Evolutionary conservation across 2,113 vertebrate genomes (phyloP).

Genomic region (Chaetorhynchus papuensis): DNA sequence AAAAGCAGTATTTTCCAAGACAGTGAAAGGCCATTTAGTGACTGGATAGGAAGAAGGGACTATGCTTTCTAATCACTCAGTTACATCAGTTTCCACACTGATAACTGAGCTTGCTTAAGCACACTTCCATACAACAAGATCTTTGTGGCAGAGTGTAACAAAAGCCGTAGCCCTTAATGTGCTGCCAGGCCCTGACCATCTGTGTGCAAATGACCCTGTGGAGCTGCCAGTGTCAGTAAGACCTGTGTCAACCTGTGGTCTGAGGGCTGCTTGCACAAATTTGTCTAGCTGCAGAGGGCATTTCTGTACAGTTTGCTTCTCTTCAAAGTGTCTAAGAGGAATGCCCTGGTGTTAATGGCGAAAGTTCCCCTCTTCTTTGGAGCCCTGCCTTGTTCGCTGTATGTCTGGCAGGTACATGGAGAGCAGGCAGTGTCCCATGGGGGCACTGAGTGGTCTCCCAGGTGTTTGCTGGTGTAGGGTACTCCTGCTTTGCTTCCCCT

Average conservation of each 20-base stretch:
- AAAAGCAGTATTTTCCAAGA: neutral
- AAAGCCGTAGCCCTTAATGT: neutral
- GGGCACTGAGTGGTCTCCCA: neutral
- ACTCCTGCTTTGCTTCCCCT: neutral
- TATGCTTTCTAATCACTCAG: neutral
- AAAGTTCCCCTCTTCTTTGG: neutral
- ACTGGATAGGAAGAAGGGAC: neutral
- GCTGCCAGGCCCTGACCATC: neutral
- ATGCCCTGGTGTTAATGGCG: accelerated
- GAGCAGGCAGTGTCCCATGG: neutral
- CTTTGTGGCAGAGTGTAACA: neutral
- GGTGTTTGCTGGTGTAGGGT: neutral
- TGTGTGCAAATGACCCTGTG: neutral
- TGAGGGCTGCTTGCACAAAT: neutral
- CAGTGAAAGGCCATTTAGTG: neutral
- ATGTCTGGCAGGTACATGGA: neutral
- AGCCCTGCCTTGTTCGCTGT: neutral
- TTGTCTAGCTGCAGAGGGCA: neutral
- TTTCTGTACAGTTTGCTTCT: neutral
- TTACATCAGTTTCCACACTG: neutral
- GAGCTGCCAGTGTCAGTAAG: neutral
- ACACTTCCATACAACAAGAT: neutral
- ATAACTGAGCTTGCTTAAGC: neutral
- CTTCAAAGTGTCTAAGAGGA: neutral
- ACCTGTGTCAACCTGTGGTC: neutral